These are phyloP conservation scores for Epirrhoe tristata DNA, from an alignment of 2,888 invertebrate species.

Conservation along the genomic window DNA sequence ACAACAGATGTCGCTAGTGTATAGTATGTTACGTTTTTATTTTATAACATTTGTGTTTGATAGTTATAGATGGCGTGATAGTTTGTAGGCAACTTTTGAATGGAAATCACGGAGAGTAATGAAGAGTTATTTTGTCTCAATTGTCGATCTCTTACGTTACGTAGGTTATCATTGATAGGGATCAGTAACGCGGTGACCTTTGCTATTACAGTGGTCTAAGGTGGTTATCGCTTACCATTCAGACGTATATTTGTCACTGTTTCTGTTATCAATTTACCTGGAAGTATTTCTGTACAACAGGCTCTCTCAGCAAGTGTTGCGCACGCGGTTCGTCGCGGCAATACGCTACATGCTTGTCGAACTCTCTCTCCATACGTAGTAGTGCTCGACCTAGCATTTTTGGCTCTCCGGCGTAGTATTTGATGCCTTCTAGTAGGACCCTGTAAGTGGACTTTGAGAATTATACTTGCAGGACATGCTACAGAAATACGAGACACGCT, in stretches of 20 bases:
- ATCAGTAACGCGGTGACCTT: too few species aligned
- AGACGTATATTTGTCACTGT: too few species aligned
- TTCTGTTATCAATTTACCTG: slow-evolving; percentile 83
- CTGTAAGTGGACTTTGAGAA: slow-evolving; percentile 72
- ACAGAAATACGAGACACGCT: too few species aligned
- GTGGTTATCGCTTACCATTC: not conserved
- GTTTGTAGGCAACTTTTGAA: too few species aligned
- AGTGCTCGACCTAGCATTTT: slow-evolving; percentile 95
- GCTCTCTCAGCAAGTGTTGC: slow-evolving; percentile 91
- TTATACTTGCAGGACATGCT: not conserved
- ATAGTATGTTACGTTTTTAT: not conserved
- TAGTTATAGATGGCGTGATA: slow-evolving; percentile 36
- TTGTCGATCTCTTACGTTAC: too few species aligned
- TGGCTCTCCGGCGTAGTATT: slow-evolving; percentile 96
- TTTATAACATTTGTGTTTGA: not conserved
- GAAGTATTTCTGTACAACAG: slow-evolving; percentile 90
- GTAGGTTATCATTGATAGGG: too few species aligned
- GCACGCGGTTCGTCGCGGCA: slow-evolving; percentile 94
- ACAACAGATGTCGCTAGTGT: slow-evolving; percentile 22
- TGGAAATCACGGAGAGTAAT: too few species aligned
- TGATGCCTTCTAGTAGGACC: slow-evolving; percentile 95
- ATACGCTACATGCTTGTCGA: slow-evolving; percentile 96
- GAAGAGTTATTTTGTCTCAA: too few species aligned
- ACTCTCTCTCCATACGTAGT: slow-evolving; percentile 95
- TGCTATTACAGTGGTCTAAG: too few species aligned